Evolutionary conservation across 2,113 vertebrate species (phyloP).

Genomic region (Mobula birostris): DNA sequence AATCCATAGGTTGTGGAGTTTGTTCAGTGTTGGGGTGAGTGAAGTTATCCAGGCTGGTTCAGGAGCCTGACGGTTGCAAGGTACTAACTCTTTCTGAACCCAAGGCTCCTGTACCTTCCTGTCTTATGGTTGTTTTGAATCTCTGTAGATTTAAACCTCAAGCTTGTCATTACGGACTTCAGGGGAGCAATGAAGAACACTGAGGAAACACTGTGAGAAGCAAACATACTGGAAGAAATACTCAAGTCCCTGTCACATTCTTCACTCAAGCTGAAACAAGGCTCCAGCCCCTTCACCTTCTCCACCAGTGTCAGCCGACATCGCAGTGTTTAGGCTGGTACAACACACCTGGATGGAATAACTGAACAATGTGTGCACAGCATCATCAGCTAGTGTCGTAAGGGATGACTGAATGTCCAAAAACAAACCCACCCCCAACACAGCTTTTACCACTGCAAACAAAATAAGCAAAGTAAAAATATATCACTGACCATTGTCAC

Average conservation of each 20-base stretch:
- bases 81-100: too few species aligned
- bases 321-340: neutral
- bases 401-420: neutral
- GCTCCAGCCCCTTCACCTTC: neutral
- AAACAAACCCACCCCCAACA: neutral
- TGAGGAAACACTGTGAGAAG: neutral
- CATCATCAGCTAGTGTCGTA: neutral
- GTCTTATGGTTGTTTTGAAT: neutral
- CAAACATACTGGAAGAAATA: neutral
- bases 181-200: neutral
- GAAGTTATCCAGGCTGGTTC: too few species aligned
- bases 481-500: neutral
- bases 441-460: neutral
- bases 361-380: neutral
- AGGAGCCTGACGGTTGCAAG: too few species aligned
- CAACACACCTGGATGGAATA: neutral
- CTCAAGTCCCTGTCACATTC: too few species aligned
- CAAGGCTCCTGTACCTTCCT: too few species aligned
- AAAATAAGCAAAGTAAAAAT: conserved; percentile 13
- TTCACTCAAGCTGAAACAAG: neutral
- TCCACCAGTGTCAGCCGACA: neutral
- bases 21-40: too few species aligned
- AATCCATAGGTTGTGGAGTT: too few species aligned
- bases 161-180: neutral
- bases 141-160: neutral